Evolutionary conservation across 2,113 vertebrate species (phyloP).

Genomic region (Numenius arquata): DNA sequence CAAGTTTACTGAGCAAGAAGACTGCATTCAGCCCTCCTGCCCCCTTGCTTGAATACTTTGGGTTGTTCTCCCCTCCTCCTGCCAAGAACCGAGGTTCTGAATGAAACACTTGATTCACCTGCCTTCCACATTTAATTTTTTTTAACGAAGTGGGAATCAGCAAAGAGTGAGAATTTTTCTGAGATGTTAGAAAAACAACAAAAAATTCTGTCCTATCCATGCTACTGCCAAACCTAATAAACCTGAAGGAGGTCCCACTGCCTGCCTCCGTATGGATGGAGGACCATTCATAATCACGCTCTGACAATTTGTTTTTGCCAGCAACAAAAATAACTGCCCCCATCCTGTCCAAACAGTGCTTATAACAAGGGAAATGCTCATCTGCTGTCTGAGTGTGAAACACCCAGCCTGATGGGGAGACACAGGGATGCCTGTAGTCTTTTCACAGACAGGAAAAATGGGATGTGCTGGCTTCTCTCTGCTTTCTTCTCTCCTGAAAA

Average conservation of each 20-base stretch:
- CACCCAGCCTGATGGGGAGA: not conserved
- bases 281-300: not conserved
- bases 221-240: not conserved
- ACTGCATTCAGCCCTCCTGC: not conserved
- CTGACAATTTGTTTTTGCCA: not conserved
- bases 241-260: not conserved
- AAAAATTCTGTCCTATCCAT: not conserved
- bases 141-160: not conserved
- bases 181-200: not conserved
- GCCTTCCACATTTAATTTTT: not conserved
- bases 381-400: not conserved
- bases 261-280: not conserved
- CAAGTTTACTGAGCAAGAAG: not conserved
- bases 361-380: not conserved
- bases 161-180: not conserved
- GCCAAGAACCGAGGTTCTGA: not conserved
- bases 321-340: not conserved
- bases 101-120: not conserved
- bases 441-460: not conserved
- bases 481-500: not conserved
- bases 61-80: not conserved
- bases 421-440: not conserved
- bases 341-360: not conserved
- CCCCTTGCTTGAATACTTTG: not conserved
- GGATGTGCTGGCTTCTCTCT: not conserved